A percentile compares a stretch with the other conserved stretches of the same genome.
Conservation (phyloP, 2,888 invertebrate genomes). For the Venustoraphidia nigricollis region DNA sequence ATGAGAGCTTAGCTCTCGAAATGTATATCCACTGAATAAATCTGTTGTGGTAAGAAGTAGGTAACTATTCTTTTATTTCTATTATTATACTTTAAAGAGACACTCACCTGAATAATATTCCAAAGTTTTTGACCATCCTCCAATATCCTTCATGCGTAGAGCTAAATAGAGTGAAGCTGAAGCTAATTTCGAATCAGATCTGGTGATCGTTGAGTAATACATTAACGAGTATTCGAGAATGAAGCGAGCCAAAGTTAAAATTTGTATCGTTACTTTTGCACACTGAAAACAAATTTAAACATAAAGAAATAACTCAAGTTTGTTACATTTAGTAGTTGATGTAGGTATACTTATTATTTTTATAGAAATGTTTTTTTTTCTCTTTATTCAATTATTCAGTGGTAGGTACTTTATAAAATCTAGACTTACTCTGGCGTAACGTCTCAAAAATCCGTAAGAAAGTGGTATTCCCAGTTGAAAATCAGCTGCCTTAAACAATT, state of each 20-base stretch:
- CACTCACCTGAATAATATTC: constrained; percentile 56
- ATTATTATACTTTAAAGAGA: no score
- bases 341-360: no score
- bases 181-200: constrained; percentile 81
- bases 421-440: constrained; percentile 85
- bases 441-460: constrained; percentile 88
- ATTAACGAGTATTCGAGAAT: constrained; percentile 86
- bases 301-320: no score
- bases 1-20: no score
- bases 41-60: no score
- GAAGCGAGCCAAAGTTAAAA: constrained; percentile 84
- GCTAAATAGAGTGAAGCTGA: constrained; percentile 80
- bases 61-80: no score
- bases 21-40: no score
- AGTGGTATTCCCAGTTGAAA: constrained; percentile 93
- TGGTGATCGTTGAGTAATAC: constrained; percentile 68
- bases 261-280: constrained; percentile 75
- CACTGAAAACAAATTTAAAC: constrained; percentile 35
- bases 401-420: no score
- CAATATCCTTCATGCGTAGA: constrained; percentile 64
- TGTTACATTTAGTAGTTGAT: no score
- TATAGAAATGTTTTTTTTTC: constrained; percentile 1
- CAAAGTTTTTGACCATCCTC: constrained; percentile 58
- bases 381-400: not conserved
- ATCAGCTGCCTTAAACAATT: constrained; percentile 63